Percentiles rank a stretch among this genome's conserved stretches.
Conservation (phyloP, 2,888 invertebrate species). For the Eilema caniola region DNA sequence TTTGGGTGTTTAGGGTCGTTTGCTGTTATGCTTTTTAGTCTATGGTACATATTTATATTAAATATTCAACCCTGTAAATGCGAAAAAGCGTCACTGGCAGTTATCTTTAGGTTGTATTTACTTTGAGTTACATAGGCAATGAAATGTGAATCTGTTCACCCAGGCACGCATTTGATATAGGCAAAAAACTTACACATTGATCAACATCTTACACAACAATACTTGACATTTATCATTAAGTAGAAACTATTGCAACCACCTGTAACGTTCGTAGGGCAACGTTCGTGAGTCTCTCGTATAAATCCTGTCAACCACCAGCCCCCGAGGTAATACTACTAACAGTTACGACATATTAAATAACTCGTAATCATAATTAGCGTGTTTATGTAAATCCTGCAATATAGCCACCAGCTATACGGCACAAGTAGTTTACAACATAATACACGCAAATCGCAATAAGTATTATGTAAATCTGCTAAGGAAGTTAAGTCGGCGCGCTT, state of each 20-base stretch:
- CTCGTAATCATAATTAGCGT: background rate
- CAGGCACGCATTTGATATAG: no score
- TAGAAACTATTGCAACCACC: background rate
- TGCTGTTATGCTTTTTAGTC: no score
- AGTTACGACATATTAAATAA: background rate
- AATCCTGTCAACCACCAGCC: background rate
- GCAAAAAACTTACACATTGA: no score
- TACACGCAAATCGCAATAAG: background rate
- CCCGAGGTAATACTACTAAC: background rate
- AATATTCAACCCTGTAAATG: no score
- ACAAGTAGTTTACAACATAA: constrained; percentile 1
- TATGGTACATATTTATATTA: no score
- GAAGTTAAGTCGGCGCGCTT: background rate
- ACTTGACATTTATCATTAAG: no score
- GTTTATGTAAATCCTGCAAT: background rate
- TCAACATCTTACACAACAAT: no score
- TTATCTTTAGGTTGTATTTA: no score
- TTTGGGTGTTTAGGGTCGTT: no score
- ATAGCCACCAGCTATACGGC: background rate
- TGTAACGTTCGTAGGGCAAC: background rate
- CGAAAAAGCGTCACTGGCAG: no score
- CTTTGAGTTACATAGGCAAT: background rate
- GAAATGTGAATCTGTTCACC: background rate
- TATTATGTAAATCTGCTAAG: constrained; percentile 13
- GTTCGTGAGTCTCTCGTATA: background rate